Evolutionary conservation across 2,797 vertebrate species (phyloP).

Genomic region (Tokudaia tokunoshimensis): DNA sequence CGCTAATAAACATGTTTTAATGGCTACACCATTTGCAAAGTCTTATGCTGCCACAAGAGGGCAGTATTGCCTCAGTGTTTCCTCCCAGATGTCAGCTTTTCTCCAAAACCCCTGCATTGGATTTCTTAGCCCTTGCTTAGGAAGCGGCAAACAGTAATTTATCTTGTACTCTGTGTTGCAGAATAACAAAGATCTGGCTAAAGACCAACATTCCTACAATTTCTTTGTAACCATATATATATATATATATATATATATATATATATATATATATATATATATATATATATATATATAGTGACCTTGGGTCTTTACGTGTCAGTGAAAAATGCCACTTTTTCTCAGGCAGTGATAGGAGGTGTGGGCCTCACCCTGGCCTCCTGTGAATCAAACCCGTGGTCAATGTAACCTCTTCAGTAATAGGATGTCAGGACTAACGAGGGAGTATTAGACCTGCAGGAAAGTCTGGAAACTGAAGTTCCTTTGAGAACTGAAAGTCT

Average conservation of each 20-base stretch:
- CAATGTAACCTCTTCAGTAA: background rate
- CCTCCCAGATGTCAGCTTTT: background rate
- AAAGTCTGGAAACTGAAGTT: background rate
- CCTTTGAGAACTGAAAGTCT: background rate
- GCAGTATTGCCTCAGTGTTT: conserved; percentile 59
- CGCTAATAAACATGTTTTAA: background rate
- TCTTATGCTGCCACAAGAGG: conserved; percentile 8
- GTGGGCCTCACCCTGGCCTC: background rate
- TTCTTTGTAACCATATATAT: background rate
- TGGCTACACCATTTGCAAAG: background rate
- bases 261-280: background rate
- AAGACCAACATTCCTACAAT: conserved; percentile 14
- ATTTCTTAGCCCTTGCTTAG: background rate
- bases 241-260: background rate
- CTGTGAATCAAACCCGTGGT: background rate
- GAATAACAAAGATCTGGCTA: background rate
- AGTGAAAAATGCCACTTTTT: background rate
- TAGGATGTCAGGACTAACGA: background rate
- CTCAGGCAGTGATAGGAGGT: background rate
- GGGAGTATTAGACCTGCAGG: background rate
- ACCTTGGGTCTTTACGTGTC: background rate
- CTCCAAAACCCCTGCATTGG: background rate
- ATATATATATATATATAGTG: background rate
- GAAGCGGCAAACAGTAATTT: background rate
- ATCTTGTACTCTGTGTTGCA: background rate